Conservation (phyloP, 2,888 invertebrate species). For the Hirtodrosophila cameraria region DNA sequence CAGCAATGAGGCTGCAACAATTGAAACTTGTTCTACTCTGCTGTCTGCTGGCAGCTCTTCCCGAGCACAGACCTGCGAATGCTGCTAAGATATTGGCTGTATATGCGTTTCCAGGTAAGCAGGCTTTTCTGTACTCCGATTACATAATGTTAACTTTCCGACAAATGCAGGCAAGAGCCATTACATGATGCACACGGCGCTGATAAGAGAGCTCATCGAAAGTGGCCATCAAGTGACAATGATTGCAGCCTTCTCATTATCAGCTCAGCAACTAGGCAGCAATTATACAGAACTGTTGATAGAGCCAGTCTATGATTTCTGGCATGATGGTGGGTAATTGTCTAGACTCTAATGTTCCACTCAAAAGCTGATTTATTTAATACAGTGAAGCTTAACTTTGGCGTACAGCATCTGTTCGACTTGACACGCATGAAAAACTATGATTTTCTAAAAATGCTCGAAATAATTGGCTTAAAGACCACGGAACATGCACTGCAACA, state of each 20-base stretch:
- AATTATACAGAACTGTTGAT: constrained; percentile 83
- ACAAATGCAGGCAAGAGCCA: constrained; percentile 83
- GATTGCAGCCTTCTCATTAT: constrained; percentile 75
- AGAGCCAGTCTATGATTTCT: constrained; percentile 81
- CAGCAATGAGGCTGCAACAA: constrained; percentile 31
- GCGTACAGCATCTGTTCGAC: constrained; percentile 78
- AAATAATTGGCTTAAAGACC: constrained; percentile 76
- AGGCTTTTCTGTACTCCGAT: background rate
- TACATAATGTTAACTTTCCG: rapidly evolving
- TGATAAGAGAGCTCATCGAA: constrained; percentile 84
- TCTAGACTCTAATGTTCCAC: background rate
- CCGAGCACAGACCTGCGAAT: constrained; percentile 12
- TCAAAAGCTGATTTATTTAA: background rate
- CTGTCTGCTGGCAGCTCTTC: constrained; percentile 32
- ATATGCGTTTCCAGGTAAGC: constrained; percentile 82
- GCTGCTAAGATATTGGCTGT: constrained; percentile 84
- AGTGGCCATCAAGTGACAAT: constrained; percentile 82
- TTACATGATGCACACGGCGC: constrained; percentile 84
- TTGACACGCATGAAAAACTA: constrained; percentile 69
- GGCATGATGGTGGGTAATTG: constrained; percentile 70
- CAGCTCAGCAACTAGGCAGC: constrained; percentile 65
- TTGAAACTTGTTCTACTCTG: constrained; percentile 9
- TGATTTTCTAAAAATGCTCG: constrained; percentile 78
- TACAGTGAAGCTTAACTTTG: constrained; percentile 76
- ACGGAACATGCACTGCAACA: constrained; percentile 81